Base-by-base conservation (phyloP, 92 coral and sea anemone genomes). In the Diadumene lineata region DNA sequence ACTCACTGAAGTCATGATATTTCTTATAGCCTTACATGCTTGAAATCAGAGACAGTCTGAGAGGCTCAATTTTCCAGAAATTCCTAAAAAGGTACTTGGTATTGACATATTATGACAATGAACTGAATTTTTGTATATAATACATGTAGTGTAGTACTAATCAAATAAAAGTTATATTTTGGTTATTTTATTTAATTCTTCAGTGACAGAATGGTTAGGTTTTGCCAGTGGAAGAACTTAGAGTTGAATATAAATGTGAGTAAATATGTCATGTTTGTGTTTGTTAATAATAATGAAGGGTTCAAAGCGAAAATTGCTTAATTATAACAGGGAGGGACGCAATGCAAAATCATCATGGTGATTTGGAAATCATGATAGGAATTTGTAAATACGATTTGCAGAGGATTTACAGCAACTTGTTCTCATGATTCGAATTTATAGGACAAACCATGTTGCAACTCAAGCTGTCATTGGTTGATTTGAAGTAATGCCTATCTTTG, bases 211-310 rank as follows among this genome's bases (percentile, higher is more conserved):
- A 92, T 83, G 86, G 80, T 79, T 56, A 81, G 98, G 65, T 94
- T 86, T 86, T 86, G 97, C 44, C 98, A 94, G 93, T 94, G 98
- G 98, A 94, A 94, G 79, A 94, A 94, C 79, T 82, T 94, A 92
- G 98, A 94, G 70, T 91, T 94, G 79, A 94, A 93, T 89, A 85
- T 94, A 71, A 94, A 94, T 77, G 98, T 94, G 67, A 86, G 98
- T 87, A 56, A 22, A 22, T 1, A 58, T 4, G 13, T n/a, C n/a
- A n/a, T n/a, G n/a, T n/a, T n/a, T n/a, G n/a, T n/a, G n/a, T n/a
- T n/a, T n/a, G n/a, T n/a, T n/a, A n/a, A n/a, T n/a, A n/a, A n/a
- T n/a, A n/a, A n/a, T n/a, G n/a, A n/a, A n/a, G n/a, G n/a, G n/a
- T n/a, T n/a, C n/a, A n/a, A n/a, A n/a, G n/a, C n/a, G n/a, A n/a